A percentile compares a stretch with the other conserved stretches of the same genome.
These are phyloP conservation scores for Arrhopalites spinosus DNA, from an alignment of 2,888 invertebrate genomes.

Conservation along the genomic window DNA sequence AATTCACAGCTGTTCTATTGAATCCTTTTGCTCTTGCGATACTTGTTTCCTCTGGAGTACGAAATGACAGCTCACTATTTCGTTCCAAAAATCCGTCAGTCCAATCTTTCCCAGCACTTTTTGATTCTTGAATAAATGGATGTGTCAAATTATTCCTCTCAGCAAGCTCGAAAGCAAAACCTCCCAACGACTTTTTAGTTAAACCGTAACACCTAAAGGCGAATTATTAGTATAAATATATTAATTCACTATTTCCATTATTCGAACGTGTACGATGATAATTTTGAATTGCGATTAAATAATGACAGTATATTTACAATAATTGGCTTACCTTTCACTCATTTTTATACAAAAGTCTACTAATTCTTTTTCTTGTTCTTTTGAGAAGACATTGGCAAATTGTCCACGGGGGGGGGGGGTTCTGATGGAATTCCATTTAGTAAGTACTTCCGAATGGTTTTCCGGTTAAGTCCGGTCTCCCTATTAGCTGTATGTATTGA, in stretches of 20 bases:
- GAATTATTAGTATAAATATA: not conserved
- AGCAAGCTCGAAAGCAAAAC: not conserved
- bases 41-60: not conserved
- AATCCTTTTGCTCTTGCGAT: not conserved
- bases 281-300: too few relatives aligned
- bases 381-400: too few relatives aligned
- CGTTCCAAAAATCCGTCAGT: not conserved
- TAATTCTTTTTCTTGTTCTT: not conserved
- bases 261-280: too few relatives aligned
- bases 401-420: too few relatives aligned
- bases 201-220: not conserved
- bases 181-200: not conserved
- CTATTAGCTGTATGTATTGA: too few relatives aligned
- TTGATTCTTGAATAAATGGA: not conserved
- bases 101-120: not conserved
- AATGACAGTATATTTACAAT: not conserved
- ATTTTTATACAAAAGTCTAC: not conserved
- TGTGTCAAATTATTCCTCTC: not conserved
- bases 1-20: not conserved
- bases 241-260: not conserved
- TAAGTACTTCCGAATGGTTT: too few relatives aligned
- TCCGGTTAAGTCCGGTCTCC: too few relatives aligned
- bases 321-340: not conserved
- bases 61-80: not conserved
- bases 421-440: too few relatives aligned